Percentiles rank a stretch among this genome's conserved stretches.
These are phyloP conservation scores for Phasianus colchicus DNA, from an alignment of 2,113 vertebrate species.

Conservation along the genomic window DNA sequence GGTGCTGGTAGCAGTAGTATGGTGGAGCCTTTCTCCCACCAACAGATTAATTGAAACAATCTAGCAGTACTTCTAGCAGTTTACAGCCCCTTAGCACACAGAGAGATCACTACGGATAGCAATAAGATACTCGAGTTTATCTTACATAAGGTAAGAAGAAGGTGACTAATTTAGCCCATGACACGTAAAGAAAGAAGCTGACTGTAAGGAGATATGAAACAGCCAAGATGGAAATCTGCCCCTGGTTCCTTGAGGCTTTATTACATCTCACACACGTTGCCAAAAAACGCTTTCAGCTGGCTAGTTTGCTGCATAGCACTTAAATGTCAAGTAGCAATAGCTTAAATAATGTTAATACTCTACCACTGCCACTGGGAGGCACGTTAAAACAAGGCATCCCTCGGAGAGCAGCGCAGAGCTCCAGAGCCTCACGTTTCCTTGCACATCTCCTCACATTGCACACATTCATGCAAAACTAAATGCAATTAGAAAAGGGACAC, in stretches of 20 bases:
- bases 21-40: neutral
- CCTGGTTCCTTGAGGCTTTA: constrained; percentile 12
- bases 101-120: neutral
- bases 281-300: constrained; percentile 10
- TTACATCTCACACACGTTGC: constrained; percentile 9
- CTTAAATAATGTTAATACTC: neutral
- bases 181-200: constrained; percentile 48
- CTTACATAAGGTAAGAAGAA: constrained; percentile 47
- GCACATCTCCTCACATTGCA: neutral
- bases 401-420: neutral
- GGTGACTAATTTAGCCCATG: constrained; percentile 42
- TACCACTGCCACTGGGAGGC: constrained; percentile 5
- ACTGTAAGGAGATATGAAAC: constrained; percentile 25
- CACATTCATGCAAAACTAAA: neutral
- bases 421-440: neutral
- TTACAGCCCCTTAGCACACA: neutral
- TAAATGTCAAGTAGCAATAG: constrained; percentile 40
- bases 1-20: neutral
- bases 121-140: constrained; percentile 15
- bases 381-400: constrained; percentile 28
- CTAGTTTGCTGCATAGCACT: neutral
- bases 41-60: neutral
- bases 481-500: neutral
- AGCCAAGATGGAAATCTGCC: constrained; percentile 7
- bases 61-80: neutral